Base-by-base conservation (phyloP, 2,113 vertebrate genomes). In the Meles meles region DNA sequence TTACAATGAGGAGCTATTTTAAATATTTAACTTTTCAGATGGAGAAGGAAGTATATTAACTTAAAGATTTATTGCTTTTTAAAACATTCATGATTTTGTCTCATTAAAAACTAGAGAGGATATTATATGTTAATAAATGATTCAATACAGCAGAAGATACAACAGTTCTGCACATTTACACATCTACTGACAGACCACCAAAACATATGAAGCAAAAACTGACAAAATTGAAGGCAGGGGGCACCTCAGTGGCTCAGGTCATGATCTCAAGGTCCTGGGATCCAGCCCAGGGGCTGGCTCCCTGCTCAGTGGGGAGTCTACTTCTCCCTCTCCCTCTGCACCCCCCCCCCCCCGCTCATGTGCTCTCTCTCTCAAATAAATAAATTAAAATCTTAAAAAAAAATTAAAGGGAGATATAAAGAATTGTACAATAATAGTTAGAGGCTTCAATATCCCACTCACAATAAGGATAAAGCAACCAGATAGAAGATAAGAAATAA, bases 21-120 rank as follows among this genome's bases (percentile, higher is more conserved):
- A 93, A 91, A 88, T 82, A 92, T 90, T 55, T 77, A 96, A 96
- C 42, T 94, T 95, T 87, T 27, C 23, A 88, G 31, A 81, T 84
- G 6, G 31, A 86, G 76, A 31, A 85, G 44, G 47, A 90, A 96
- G 18, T 37, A 83, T 39, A 90, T 82, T 69, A 94, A 96, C n/a
- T 37, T 59, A 39, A 86, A 67, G 80, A 85, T 34, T 81, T 34
- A 74, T 5, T 59, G 37, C 34, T 74, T 69, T 92, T 89, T 92
- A n/a, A 97, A 91, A 89, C 9, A 63, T 23, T 67, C 23, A 37
- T 87, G 55, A 82, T 94, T 89, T 84, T 77, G 37, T 96, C 61
- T 92, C 57, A 94, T 90, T 92, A 82, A 95, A 92, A 77, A 81
- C 34, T 87, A 88, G 34, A 76, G 18, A 76, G 23, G 29, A 93